A percentile compares a stretch with the other conserved stretches of the same genome.
Evolutionary conservation across 1,140 invertebrate species (phyloP).

Genomic region (Drosophila ohnishii): DNA sequence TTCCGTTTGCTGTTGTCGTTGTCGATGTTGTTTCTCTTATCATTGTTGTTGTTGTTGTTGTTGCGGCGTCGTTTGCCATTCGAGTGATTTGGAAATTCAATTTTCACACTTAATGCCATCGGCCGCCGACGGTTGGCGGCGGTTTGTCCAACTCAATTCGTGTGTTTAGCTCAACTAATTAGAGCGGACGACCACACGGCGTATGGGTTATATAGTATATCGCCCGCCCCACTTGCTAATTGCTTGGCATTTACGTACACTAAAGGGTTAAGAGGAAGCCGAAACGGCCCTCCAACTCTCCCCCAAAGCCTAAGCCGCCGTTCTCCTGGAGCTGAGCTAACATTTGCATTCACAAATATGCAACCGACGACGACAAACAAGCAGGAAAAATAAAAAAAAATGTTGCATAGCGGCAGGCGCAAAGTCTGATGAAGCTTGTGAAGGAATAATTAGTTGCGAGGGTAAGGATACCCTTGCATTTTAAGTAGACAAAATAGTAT

Average conservation of each 20-base stretch:
- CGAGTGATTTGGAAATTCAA: conserved; percentile 79
- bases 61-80: conserved; percentile 43
- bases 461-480: neutral
- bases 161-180: conserved; percentile 75
- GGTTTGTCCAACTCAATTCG: conserved; percentile 70
- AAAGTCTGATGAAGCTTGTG: conserved; percentile 32
- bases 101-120: conserved; percentile 79
- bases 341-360: conserved; percentile 77
- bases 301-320: neutral
- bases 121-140: conserved; percentile 38
- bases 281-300: conserved; percentile 1
- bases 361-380: conserved; percentile 61
- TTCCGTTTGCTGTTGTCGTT: conserved; percentile 63
- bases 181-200: conserved; percentile 54
- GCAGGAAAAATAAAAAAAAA: conserved; percentile 49
- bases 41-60: conserved; percentile 15
- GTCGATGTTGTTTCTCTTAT: conserved; percentile 10
- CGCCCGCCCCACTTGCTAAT: conserved; percentile 48
- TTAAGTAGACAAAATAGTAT: neutral
- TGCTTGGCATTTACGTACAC: conserved; percentile 72
- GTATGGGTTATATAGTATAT: conserved; percentile 22
- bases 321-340: conserved; percentile 54
- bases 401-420: conserved; percentile 68
- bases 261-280: conserved; percentile 58
- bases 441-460: neutral